Percentiles rank a stretch among this genome's conserved stretches.
These are phyloP conservation scores for Heterocephalus glaber DNA, from an alignment of 2,113 vertebrate species.

Conservation along the genomic window DNA sequence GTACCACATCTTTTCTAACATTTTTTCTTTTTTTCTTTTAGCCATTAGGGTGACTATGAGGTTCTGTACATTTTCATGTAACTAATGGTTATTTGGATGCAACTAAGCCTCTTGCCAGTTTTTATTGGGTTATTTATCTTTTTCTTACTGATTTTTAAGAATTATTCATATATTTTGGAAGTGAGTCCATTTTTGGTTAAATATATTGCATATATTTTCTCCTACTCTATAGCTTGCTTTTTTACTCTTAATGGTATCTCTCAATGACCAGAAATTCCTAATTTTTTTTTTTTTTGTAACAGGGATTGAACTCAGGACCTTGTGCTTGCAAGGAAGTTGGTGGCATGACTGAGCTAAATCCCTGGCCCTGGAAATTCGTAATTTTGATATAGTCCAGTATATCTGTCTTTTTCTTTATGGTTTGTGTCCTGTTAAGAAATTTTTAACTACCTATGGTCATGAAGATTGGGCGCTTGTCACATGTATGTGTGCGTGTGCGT, in stretches of 20 bases:
- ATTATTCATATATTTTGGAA: conserved; percentile 47
- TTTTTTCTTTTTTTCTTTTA: conserved; percentile 3
- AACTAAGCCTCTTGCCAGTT: not conserved
- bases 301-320: no score
- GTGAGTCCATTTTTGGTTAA: not conserved
- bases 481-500: not conserved
- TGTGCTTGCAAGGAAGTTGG: no score
- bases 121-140: not conserved
- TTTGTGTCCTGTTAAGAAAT: conserved; percentile 35
- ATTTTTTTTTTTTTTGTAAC: no score
- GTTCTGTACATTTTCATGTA: not conserved
- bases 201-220: not conserved
- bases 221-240: not conserved
- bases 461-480: not conserved
- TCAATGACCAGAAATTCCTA: not conserved
- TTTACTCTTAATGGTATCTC: conserved; percentile 14
- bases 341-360: no score
- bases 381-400: conserved; percentile 13
- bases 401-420: conserved; percentile 38
- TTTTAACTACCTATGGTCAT: not conserved
- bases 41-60: not conserved
- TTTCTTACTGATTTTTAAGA: conserved; percentile 49
- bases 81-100: not conserved
- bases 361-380: not conserved
- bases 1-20: conserved; percentile 1